Conservation (phyloP, 2,797 vertebrate genomes). For the Yasuhikotakia modesta region DNA sequence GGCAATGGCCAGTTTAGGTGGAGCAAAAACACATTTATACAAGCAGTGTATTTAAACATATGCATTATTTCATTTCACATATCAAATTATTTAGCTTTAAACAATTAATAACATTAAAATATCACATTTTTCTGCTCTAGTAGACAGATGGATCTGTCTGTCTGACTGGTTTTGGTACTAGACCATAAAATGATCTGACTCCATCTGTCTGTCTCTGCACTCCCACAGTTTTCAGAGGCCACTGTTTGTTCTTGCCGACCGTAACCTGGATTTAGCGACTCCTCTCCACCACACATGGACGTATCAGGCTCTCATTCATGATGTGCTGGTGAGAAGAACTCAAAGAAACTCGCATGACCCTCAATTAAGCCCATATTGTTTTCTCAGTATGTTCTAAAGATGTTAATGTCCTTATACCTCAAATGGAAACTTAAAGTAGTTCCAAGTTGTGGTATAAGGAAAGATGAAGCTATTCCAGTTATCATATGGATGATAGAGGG, state of each 20-base stretch:
- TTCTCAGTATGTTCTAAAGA: constrained; percentile 2
- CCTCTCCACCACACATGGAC: constrained; percentile 98
- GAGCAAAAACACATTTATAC: constrained; percentile 31
- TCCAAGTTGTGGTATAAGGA: constrained; percentile 47
- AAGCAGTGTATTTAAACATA: not conserved
- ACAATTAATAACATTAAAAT: too few relatives aligned
- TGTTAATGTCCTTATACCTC: constrained; percentile 25
- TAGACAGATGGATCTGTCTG: too few relatives aligned
- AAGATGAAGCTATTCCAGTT: constrained; percentile 46
- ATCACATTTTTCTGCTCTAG: too few relatives aligned
- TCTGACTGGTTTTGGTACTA: constrained; percentile 38
- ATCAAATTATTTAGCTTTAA: too few relatives aligned
- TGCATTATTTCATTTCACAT: too few relatives aligned
- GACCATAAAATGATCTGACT: not conserved
- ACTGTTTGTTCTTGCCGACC: constrained; percentile 92
- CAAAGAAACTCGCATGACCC: not conserved
- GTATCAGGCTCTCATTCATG: constrained; percentile 97
- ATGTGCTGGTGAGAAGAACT: constrained; percentile 89
- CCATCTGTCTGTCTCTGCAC: constrained; percentile 26
- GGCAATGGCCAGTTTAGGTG: constrained; percentile 94
- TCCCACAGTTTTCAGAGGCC: constrained; percentile 93
- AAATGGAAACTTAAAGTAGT: constrained; percentile 40
- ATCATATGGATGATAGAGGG: constrained; percentile 46
- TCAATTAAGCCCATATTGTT: constrained; percentile 12
- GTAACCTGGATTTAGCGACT: constrained; percentile 96